Evolutionary conservation across 1,140 invertebrate genomes (phyloP), one percentile per base, ranked within the genome.

Genomic region (Bombus turneri): DNA sequence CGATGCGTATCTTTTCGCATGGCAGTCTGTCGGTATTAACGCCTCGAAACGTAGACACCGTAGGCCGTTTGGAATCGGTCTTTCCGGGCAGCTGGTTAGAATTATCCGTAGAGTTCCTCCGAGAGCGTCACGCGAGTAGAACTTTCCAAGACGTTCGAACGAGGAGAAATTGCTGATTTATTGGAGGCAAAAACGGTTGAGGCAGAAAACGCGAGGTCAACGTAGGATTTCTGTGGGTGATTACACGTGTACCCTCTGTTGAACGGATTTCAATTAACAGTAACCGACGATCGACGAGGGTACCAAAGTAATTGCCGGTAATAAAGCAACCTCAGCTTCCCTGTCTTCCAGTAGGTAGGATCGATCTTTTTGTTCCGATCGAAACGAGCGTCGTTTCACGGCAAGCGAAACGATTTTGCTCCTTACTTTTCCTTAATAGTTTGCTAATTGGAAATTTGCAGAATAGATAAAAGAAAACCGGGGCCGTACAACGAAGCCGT

Each of bases 191-290:
- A 28, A 9, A 13, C 34, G 34, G 41, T 75, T 39, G 1, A 28
- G 34, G 25, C n/a, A 34, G 74, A 43, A 57, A 75, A 71, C 15
- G 74, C 41, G 53, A 64, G 59, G 64, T 39, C 64, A 41, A 72
- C 57, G 83, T 71, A 71, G 76, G 83, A 62, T 28, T 72, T 85
- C 68, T 41, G 59, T 66, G 15, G 64, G 57, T 64, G 66, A 74
- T 47, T 85, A 80, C 83, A 64, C 83, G 77, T 80, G 83, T 85
- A 80, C 75, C 68, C 53, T 66, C 47, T 53, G 53, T 73, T 53
- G 85, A 78, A 72, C 73, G 73, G 85, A 85, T 84, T 84, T 85
- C 81, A 83, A 83, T 84, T 86, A 77, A 71, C 75, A 41, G 62
- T 41, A 74, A 80, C 77, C 28, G 85, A 85, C 68, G 77, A 80